These are phyloP conservation scores for Troides helena DNA, from an alignment of 2,888 invertebrate species.

Conservation along the genomic window DNA sequence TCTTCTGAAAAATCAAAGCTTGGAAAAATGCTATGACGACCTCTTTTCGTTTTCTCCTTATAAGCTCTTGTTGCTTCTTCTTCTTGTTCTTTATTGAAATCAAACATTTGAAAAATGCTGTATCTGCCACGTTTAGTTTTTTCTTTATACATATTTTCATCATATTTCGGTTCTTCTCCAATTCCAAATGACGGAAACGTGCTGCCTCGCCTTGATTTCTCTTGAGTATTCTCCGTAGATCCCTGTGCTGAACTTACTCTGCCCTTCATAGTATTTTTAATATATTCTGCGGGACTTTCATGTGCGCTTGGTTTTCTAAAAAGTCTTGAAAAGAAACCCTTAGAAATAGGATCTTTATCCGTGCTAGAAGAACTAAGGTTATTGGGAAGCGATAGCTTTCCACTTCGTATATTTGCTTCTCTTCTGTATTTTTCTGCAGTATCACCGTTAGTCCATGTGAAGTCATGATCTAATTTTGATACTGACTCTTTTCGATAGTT, in stretches of 20 bases:
- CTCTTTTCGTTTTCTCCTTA: conserved; percentile 57
- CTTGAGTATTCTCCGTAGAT: conserved; percentile 44
- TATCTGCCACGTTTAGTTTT: conserved; percentile 50
- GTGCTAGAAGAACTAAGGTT: conserved; percentile 40
- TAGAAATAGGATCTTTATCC: conserved; percentile 46
- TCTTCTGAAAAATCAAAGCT: conserved; percentile 70
- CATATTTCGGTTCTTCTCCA: conserved; percentile 31
- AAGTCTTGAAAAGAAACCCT: conserved; percentile 58
- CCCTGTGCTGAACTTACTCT: conserved; percentile 53
- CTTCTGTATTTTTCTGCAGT: conserved; percentile 81
- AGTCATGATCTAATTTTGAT: conserved; percentile 71
- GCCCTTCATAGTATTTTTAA: conserved; percentile 63
- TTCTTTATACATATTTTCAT: conserved; percentile 37
- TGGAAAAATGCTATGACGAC: conserved; percentile 65
- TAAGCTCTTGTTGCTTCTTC: conserved; percentile 56
- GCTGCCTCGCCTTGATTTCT: conserved; percentile 22
- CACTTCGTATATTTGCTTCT: conserved; percentile 67
- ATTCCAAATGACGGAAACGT: conserved; percentile 30
- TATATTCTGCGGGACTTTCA: conserved; percentile 61
- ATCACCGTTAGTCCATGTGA: conserved; percentile 86
- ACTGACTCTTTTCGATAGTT: conserved; percentile 68
- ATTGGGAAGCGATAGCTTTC: conserved; percentile 66
- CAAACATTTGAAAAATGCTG: conserved; percentile 64
- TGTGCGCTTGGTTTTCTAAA: conserved; percentile 57
- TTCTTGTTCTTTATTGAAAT: conserved; percentile 51